These are phyloP conservation scores for Crematogaster levior DNA, from an alignment of 2,888 invertebrate species.

Conservation along the genomic window DNA sequence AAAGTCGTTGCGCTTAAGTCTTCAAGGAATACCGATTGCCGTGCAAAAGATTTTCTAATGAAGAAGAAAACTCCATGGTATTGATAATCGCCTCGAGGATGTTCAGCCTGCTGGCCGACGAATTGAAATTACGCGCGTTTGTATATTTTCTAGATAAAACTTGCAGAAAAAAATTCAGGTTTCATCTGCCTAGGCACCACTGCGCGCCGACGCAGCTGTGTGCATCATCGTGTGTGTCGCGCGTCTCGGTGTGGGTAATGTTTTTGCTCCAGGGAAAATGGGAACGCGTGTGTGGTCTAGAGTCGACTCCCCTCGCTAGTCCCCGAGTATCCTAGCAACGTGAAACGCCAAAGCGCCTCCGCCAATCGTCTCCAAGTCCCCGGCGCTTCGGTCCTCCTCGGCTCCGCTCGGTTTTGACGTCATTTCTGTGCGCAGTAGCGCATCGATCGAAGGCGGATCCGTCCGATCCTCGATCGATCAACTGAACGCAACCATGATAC, in stretches of 20 bases:
- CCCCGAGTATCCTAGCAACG: slow-evolving; percentile 83
- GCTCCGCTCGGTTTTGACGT: slow-evolving; percentile 78
- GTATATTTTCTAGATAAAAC: not conserved
- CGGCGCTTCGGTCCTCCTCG: slow-evolving; percentile 75
- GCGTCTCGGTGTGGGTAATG: slow-evolving; percentile 79
- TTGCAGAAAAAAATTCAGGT: slow-evolving; percentile 2
- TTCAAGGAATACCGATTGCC: not conserved
- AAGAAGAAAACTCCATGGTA: not conserved
- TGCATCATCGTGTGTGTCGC: slow-evolving; percentile 55
- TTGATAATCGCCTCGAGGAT: not conserved
- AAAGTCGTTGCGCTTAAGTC: too few species aligned
- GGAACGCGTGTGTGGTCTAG: slow-evolving; percentile 84
- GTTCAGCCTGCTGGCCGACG: not conserved
- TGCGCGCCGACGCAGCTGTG: slow-evolving; percentile 32
- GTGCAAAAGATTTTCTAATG: not conserved
- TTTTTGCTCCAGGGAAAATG: slow-evolving; percentile 84
- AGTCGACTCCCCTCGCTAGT: slow-evolving; percentile 69
- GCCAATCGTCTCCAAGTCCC: slow-evolving; percentile 67
- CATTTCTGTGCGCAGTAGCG: slow-evolving; percentile 77
- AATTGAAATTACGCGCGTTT: slow-evolving; percentile 10
- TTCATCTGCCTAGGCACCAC: slow-evolving; percentile 21
- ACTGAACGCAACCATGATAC: not conserved
- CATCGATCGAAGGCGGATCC: slow-evolving; percentile 45
- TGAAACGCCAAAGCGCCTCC: slow-evolving; percentile 77
- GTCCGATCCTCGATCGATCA: slow-evolving; percentile 6